Evolutionary conservation across 1,140 invertebrate species (phyloP).

Genomic region (Atta colombica): DNA sequence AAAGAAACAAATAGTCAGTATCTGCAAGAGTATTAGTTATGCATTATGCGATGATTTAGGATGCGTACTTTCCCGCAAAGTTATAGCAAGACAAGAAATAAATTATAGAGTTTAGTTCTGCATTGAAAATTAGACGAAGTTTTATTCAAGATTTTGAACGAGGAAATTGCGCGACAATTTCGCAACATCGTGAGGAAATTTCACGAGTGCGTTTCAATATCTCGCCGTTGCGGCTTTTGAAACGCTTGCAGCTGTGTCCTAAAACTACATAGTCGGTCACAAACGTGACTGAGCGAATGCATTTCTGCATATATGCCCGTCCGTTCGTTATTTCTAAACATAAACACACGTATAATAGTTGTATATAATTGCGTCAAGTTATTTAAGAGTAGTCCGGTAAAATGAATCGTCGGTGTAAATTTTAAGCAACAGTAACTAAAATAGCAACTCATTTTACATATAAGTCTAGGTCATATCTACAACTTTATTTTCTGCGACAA

Average conservation of each 20-base stretch:
- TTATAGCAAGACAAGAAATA: not conserved
- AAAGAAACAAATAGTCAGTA: not conserved
- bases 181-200: constrained; percentile 56
- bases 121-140: constrained; percentile 29
- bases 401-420: not conserved
- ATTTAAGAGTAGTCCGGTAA: not conserved
- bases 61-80: not conserved
- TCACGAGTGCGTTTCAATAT: constrained; percentile 60
- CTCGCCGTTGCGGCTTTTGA: constrained; percentile 19
- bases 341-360: constrained; percentile 55
- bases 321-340: constrained; percentile 43
- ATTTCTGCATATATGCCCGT: constrained; percentile 13
- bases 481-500: not conserved
- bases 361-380: constrained; percentile 36
- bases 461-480: not conserved
- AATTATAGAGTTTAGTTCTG: constrained; percentile 28
- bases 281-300: constrained; percentile 52
- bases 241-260: constrained; percentile 43
- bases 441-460: not conserved
- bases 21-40: not conserved
- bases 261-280: constrained; percentile 55
- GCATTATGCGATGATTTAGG: constrained; percentile 8
- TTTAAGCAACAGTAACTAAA: not conserved
- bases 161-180: constrained; percentile 40
- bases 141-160: constrained; percentile 9